Evolutionary conservation across 2,797 vertebrate species (phyloP).

Genomic region (Phataginus tetradactyla): DNA sequence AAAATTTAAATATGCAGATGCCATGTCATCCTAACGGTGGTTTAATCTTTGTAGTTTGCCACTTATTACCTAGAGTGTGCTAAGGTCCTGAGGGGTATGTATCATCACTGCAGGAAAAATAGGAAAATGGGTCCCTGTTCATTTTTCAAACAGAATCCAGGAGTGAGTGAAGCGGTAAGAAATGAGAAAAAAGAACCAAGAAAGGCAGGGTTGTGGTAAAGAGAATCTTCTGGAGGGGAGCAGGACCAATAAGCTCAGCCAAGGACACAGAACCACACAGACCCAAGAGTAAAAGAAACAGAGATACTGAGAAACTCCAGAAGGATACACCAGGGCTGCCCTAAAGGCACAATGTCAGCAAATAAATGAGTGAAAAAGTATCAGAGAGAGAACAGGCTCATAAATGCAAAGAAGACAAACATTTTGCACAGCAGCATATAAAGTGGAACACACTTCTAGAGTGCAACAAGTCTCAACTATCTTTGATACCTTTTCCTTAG

Average conservation of each 20-base stretch:
- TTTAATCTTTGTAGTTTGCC: background rate
- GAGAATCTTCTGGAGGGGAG: background rate
- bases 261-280: background rate
- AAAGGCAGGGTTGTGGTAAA: background rate
- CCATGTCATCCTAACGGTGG: background rate
- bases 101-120: background rate
- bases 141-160: background rate
- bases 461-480: background rate
- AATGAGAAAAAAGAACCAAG: background rate
- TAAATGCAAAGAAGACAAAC: background rate
- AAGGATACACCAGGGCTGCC: background rate
- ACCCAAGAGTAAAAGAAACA: background rate
- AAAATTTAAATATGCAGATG: slow-evolving; percentile 59
- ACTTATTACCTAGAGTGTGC: background rate
- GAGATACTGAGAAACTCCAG: background rate
- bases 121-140: background rate
- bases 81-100: background rate
- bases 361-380: background rate
- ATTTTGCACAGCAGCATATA: background rate
- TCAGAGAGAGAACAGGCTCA: background rate
- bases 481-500: background rate
- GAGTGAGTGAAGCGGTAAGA: background rate
- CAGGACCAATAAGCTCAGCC: background rate
- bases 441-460: background rate
- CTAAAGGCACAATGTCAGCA: background rate